Conservation (phyloP, 2,888 invertebrate genomes). For the Drosophila mayaguana region DNA sequence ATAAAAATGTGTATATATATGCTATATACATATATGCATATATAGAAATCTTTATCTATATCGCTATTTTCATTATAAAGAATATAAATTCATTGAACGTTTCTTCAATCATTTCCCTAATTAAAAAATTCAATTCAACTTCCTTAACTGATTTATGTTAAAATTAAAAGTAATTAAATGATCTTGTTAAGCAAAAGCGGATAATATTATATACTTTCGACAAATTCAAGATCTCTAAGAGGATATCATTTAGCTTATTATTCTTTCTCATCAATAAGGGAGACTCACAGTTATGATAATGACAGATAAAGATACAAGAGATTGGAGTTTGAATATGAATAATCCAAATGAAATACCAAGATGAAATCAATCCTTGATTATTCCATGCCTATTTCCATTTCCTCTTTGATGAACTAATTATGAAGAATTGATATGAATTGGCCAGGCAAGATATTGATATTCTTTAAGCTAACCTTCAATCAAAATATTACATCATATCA, state of each 20-base stretch:
- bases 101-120: neutral
- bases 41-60: neutral
- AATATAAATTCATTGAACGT: neutral
- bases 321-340: neutral
- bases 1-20: neutral
- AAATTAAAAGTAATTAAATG: neutral
- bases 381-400: neutral
- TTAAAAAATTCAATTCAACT: conserved; percentile 1
- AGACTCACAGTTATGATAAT: neutral
- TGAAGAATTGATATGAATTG: conserved; percentile 2
- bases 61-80: neutral
- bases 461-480: neutral
- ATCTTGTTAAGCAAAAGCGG: neutral
- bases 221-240: neutral
- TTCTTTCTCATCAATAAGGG: neutral
- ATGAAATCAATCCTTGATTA: neutral
- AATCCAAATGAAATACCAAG: neutral
- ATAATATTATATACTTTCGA: neutral
- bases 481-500: neutral
- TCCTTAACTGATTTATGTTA: neutral
- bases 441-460: neutral
- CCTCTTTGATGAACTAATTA: neutral
- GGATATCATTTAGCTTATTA: neutral
- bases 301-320: neutral
- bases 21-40: neutral